Base-by-base conservation (phyloP, 1,140 invertebrate genomes). In the Drosophila tsacasi region DNA sequence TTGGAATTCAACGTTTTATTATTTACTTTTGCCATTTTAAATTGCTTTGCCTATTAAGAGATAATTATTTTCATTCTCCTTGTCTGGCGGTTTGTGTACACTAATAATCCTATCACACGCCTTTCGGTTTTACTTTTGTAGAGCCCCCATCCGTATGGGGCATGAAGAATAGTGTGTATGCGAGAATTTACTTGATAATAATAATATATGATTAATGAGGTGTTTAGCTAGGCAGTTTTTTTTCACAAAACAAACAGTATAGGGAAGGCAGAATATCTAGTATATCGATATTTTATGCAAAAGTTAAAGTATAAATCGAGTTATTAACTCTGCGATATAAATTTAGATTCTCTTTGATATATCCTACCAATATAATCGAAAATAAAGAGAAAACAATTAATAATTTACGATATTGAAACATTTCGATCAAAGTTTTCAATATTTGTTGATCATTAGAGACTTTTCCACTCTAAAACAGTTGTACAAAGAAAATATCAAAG, bases 1-100 rank as follows among this genome's bases (percentile, higher is more conserved):
- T 73, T 60, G 64, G 50, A 57, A 57, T 68, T 66, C 46, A 50
- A 49, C 50, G 37, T 61, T 61, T 37, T 73, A 61, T 37, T 73
- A 73, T 61, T 37, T 68, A 30, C 42, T 55, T 42, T 75, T 47
- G 17, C 27, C 21, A 58, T 30, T 65, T 52, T 27, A 62, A 68
- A 50, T 62, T 52, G 25, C 60, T 62, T 54, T 50, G 49, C 63
- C 62, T 87, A 79, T 86, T 83, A 47, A 71, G 67, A 75, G 81
- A 87, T 83, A 76, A 83, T 87, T 86, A 87, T 80, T 79, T 75
- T 60, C 21, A 58, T 55, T 47, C 39, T 59, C 44, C 61, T 63
- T 72, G 35, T 73, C 58, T 63, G 68, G 58, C 5, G 0, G 58
- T 5, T 2, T 46, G 27, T 68, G 27, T 59, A 58, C 66, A 37